Evolutionary conservation across 92 coral and sea anemone genomes (phyloP).

Genomic region (Umimayanthus chanpuru): DNA sequence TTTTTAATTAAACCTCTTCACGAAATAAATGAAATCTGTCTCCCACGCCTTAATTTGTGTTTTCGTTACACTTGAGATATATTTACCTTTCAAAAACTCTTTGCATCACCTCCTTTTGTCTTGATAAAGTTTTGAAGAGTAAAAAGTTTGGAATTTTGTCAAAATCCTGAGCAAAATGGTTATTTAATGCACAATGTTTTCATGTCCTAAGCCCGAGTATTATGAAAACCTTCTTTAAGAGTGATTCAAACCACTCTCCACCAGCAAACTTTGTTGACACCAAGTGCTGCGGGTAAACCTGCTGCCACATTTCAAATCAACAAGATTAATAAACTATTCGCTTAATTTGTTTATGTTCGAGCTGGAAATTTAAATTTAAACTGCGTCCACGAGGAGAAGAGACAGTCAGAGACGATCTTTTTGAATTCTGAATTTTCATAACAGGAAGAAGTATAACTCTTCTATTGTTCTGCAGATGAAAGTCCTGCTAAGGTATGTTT

Average conservation of each 20-base stretch:
- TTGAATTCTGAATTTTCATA: background rate
- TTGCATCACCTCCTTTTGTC: too few species aligned
- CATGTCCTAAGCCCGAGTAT: background rate
- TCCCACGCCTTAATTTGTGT: background rate
- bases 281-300: background rate
- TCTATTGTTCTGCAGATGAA: background rate
- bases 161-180: background rate
- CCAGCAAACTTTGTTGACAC: background rate
- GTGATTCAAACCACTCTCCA: background rate
- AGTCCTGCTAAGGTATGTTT: background rate
- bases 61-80: background rate
- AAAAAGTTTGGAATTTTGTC: background rate
- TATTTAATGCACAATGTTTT: background rate
- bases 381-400: background rate
- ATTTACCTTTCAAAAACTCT: background rate
- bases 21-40: background rate
- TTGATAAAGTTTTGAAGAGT: background rate
- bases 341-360: constrained; percentile 10
- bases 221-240: background rate
- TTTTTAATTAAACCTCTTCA: background rate
- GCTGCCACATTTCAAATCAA: background rate
- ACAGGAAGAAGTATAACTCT: background rate
- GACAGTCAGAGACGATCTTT: background rate
- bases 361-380: background rate
- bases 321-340: constrained; percentile 12